Conservation (phyloP, 1,140 invertebrate genomes). For the Magallana ariakensis region DNA sequence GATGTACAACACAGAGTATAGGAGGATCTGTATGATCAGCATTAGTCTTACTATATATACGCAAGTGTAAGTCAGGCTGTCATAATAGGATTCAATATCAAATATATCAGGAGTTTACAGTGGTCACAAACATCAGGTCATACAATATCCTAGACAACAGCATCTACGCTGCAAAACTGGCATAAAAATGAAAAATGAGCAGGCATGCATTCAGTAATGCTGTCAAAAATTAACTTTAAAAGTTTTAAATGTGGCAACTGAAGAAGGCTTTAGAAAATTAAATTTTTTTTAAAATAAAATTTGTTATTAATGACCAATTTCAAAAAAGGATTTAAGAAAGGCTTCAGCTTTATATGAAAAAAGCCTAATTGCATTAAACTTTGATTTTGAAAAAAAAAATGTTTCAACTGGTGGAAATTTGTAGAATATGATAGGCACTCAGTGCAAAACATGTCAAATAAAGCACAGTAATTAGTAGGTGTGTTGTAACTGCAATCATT, state of each 20-base stretch:
- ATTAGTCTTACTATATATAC: conserved; percentile 19
- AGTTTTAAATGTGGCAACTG: too few relatives aligned
- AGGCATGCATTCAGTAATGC: neutral
- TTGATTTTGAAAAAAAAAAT: too few relatives aligned
- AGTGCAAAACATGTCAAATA: neutral
- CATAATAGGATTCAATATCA: neutral
- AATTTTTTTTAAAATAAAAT: too few relatives aligned
- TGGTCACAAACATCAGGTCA: neutral
- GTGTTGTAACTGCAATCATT: conserved; percentile 24
- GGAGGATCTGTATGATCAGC: neutral
- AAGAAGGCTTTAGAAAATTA: too few relatives aligned
- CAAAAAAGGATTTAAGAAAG: too few relatives aligned
- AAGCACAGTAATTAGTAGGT: conserved; percentile 26
- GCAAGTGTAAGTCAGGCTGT: neutral
- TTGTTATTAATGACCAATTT: too few relatives aligned
- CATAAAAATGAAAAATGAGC: conserved; percentile 6
- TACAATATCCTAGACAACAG: neutral
- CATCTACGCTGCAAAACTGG: neutral
- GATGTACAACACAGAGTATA: neutral
- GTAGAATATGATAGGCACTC: conserved; percentile 17
- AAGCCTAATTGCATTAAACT: too few relatives aligned
- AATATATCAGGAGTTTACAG: neutral
- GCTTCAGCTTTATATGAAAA: too few relatives aligned
- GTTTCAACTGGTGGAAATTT: neutral
- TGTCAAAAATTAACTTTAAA: too few relatives aligned